Percentiles rank a stretch among this genome's conserved stretches.
Evolutionary conservation across 2,888 invertebrate species (phyloP).

Genomic region (Stenotaenia linearis): DNA sequence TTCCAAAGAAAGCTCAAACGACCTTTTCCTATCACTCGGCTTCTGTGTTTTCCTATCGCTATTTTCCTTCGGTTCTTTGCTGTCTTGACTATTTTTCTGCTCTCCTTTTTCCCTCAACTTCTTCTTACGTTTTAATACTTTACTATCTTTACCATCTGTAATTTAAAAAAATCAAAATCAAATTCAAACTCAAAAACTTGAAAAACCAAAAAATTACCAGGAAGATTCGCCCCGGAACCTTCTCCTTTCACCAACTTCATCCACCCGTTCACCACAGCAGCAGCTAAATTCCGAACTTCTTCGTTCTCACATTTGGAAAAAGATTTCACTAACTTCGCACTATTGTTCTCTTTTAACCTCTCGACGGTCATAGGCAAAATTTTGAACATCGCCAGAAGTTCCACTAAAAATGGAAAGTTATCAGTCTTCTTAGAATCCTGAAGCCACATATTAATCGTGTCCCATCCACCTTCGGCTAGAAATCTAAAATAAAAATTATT

Average conservation of each 20-base stretch:
- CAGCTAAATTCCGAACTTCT: conserved; percentile 72
- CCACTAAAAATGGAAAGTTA: conserved; percentile 81
- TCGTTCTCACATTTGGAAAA: conserved; percentile 70
- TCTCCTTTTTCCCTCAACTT: conserved; percentile 34
- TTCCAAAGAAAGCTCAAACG: neutral
- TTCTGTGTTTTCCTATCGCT: neutral
- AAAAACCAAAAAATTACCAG: neutral
- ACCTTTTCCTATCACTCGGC: neutral
- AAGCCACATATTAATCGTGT: conserved; percentile 81
- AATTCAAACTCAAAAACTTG: neutral
- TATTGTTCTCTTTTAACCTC: conserved; percentile 80
- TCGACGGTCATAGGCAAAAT: conserved; percentile 86
- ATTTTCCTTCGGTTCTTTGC: conserved; percentile 35
- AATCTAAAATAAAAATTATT: conserved; percentile 54
- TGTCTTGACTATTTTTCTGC: conserved; percentile 40
- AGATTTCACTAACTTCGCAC: conserved; percentile 84
- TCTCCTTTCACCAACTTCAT: conserved; percentile 74
- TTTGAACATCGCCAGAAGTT: conserved; percentile 75
- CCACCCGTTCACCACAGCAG: conserved; percentile 82
- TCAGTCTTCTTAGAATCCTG: conserved; percentile 75
- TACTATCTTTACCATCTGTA: conserved; percentile 24
- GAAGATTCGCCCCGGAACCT: neutral
- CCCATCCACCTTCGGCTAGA: conserved; percentile 89
- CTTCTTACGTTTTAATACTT: conserved; percentile 33
- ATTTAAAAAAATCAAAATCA: neutral